Percentiles rank a stretch among this genome's conserved stretches.
Conservation (phyloP, 2,797 vertebrate species). For the Salmo trutta region DNA sequence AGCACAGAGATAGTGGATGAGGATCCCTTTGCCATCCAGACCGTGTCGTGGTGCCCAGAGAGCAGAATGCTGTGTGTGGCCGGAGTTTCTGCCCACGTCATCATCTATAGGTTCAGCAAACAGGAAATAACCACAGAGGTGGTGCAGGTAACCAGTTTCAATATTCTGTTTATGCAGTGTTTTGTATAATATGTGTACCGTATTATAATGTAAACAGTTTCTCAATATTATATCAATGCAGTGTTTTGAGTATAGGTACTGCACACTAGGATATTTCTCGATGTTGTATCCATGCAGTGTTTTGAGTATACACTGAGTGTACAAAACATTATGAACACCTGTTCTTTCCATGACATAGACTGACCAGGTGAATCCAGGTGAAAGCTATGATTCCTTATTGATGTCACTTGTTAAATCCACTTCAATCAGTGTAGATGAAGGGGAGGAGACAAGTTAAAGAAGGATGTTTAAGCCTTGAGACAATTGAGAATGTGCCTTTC, state of each 20-base stretch:
- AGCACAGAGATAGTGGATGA: conserved; percentile 93
- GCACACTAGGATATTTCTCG: neutral
- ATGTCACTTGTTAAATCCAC: too few species aligned
- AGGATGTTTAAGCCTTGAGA: too few species aligned
- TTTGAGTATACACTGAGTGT: too few species aligned
- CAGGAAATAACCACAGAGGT: conserved; percentile 90
- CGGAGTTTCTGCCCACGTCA: conserved; percentile 93
- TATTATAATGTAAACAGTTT: neutral
- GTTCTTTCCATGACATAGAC: too few species aligned
- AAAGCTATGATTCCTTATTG: too few species aligned
- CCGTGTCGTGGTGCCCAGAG: conserved; percentile 94
- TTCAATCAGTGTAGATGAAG: too few species aligned
- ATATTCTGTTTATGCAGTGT: too few species aligned
- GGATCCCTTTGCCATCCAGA: conserved; percentile 97
- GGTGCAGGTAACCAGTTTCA: conserved; percentile 78
- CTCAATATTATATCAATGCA: neutral
- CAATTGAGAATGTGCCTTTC: too few species aligned
- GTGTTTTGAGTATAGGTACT: neutral
- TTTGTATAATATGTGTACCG: too few species aligned
- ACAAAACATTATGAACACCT: too few species aligned
- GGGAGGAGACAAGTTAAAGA: too few species aligned
- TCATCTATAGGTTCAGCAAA: conserved; percentile 96
- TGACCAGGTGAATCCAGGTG: too few species aligned
- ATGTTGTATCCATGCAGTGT: neutral
- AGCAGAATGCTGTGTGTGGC: conserved; percentile 93